Evolutionary conservation across 64 coral and sea anemone genomes (phyloP), one percentile per base, ranked within the genome.

Genomic region (Montipora efflorescens): DNA sequence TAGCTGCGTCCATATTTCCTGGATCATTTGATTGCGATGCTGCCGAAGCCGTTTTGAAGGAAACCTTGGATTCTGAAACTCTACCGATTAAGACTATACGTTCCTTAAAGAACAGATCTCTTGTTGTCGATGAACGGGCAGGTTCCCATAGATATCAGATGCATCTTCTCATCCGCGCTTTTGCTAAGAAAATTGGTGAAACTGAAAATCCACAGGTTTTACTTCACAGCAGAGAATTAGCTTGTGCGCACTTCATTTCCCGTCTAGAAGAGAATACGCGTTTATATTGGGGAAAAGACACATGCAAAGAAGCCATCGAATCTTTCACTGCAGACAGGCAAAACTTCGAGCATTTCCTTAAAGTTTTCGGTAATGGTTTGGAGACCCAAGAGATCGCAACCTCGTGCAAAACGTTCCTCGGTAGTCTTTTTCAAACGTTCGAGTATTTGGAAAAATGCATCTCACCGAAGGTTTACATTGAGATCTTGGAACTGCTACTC

Each of bases 201-300:
- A 47, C 59, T 7, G 51, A 28, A 59, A 75, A 68, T 46, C 78
- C 47, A 3, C 76, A 43, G 5, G 6, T 83, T 6, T 82, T 28
- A 44, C 48, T 2, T 46, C 2, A 28, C 7, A 69, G 61, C 75
- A 44, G 19, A 18, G 18, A 79, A 44, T 15, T 48, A 57, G 28
- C 77, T 22, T 79, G 76, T 59, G 83, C 36, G 8, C 75, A 93
- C 48, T 93, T 79, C 13, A n/a, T 80, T 5, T 59, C 75, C 69
- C 15, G 76, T 8, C 59, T 93, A 12, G 47, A 48, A 36, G 18
- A 58, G 2, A 74, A 79, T 11, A 61, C 91, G 19, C 21, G 77
- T 25, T 36, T 61, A 23, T 83, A 47, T 9, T 95, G 88, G 61
- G 23, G 47, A 6, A 87, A 48, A 22, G 88, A n/a, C n/a, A n/a